phyloP scores from a whole-genome alignment of 2,797 vertebrate genomes.

The Malacoctenus gilli region DNA sequence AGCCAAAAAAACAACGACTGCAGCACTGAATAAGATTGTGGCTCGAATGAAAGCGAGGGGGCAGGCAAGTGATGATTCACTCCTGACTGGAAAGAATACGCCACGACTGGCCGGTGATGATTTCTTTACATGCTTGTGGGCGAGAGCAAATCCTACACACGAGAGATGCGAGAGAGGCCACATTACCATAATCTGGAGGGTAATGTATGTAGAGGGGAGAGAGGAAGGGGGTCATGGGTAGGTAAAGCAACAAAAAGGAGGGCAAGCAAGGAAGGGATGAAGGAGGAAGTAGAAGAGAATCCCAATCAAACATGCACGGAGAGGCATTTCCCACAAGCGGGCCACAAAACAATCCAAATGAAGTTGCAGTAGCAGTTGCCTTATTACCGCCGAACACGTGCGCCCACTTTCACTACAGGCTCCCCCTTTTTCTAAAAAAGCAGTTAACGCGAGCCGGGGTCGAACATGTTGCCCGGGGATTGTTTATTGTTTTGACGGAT shows the following conservation, averaged over 20 bases:
- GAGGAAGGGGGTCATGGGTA: slow-evolving; percentile 8
- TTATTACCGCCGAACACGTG: not conserved
- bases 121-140: slow-evolving; percentile 56
- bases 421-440: slow-evolving; percentile 19
- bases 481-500: slow-evolving; percentile 50
- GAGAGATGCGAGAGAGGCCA: slow-evolving; percentile 63
- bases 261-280: slow-evolving; percentile 15
- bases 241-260: not conserved
- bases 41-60: slow-evolving; percentile 3
- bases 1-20: slow-evolving; percentile 32
- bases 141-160: slow-evolving; percentile 64
- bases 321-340: slow-evolving; percentile 12
- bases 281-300: slow-evolving; percentile 26
- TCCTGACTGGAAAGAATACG: slow-evolving; percentile 45
- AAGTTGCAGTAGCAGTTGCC: not conserved
- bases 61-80: slow-evolving; percentile 29
- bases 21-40: slow-evolving; percentile 36
- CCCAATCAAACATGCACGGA: slow-evolving; percentile 15
- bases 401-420: too few relatives aligned
- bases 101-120: slow-evolving; percentile 55
- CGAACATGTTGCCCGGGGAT: slow-evolving; percentile 21
- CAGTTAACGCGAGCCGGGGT: slow-evolving; percentile 19
- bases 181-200: slow-evolving; percentile 69
- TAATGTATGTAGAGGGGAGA: slow-evolving; percentile 52
- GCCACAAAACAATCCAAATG: slow-evolving; percentile 8